These are phyloP conservation scores for Idaea straminata DNA, from an alignment of 2,888 invertebrate genomes.

Conservation along the genomic window DNA sequence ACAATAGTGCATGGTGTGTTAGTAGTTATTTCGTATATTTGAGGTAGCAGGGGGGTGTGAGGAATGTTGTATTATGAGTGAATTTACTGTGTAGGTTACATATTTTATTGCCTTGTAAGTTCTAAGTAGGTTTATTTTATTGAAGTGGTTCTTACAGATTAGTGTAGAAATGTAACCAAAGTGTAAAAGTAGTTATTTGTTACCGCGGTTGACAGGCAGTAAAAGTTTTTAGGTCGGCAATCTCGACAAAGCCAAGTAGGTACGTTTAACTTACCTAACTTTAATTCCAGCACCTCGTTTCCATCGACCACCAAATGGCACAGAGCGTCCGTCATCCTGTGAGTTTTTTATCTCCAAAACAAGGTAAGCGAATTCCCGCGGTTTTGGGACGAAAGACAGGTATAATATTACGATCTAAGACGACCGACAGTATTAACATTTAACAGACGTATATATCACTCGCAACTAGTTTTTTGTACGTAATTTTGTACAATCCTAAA, in stretches of 20 bases:
- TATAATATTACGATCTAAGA: background rate
- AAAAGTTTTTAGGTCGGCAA: background rate
- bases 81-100: too few relatives aligned
- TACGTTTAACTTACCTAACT: conserved; percentile 61
- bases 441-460: background rate
- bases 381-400: background rate
- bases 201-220: too few relatives aligned
- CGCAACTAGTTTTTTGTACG: background rate
- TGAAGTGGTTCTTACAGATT: too few relatives aligned
- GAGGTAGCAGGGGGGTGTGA: too few relatives aligned
- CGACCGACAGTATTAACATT: background rate
- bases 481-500: conserved; percentile 1
- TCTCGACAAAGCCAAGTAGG: background rate
- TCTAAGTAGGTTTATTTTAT: too few relatives aligned
- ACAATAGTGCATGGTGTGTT: background rate
- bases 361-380: background rate
- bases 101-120: too few relatives aligned
- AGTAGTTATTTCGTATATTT: too few relatives aligned
- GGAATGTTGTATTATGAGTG: too few relatives aligned
- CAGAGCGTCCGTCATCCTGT: conserved; percentile 70
- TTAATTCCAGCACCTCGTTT: conserved; percentile 79
- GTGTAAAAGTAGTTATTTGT: too few relatives aligned
- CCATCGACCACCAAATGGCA: conserved; percentile 78
- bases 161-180: too few relatives aligned
- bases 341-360: background rate